Evolutionary conservation across 2,797 vertebrate species (phyloP), one percentile per base, ranked within the genome.

Genomic region (Gymnothorax javanicus): DNA sequence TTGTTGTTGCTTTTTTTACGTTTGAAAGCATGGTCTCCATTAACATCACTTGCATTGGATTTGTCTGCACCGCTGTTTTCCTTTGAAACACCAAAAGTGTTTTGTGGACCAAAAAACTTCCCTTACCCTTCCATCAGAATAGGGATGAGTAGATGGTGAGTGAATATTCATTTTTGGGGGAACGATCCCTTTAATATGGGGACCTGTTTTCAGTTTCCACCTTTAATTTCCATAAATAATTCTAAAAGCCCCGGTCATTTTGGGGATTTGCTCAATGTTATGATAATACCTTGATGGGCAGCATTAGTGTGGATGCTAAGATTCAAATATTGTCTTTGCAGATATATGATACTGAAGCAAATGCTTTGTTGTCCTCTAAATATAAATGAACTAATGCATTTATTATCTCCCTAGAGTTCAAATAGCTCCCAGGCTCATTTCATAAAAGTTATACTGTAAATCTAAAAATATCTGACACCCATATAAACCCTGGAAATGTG

Each of bases 401-500:
- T 33, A 33, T 33, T 81, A 81, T 81, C 77, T 52, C 7, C 23
- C 77, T 54, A 11, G 50, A 81, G 77, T 54, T 84, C 82, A 84
- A 33, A 84, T 4, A 17, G 57, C 0, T 69, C 79, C 27, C 52
- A 57, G 54, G 62, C 52, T 81, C 77, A 58, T 86, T 82, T 83
- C 58, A 13, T 71, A 57, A 71, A 25, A 50, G 54, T 71, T 27
- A n/a, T 43, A 43, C 33, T 43, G 33, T 83, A 33, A 54, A 25
- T 50, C 60, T 64, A 86, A 83, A 83, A 69, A 86, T 71, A 58
- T 9, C 25, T 27, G n/a, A 59, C 60, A 64, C 60, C 83, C 25
- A 84, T 27, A 84, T 64, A 84, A 60, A 84, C 59, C 83, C 57
- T 20, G 83, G 57, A 56, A 84, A 84, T 60, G 12, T 84, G 83